These are phyloP conservation scores for Cariama cristata DNA, from an alignment of 2,113 vertebrate species.

Conservation along the genomic window DNA sequence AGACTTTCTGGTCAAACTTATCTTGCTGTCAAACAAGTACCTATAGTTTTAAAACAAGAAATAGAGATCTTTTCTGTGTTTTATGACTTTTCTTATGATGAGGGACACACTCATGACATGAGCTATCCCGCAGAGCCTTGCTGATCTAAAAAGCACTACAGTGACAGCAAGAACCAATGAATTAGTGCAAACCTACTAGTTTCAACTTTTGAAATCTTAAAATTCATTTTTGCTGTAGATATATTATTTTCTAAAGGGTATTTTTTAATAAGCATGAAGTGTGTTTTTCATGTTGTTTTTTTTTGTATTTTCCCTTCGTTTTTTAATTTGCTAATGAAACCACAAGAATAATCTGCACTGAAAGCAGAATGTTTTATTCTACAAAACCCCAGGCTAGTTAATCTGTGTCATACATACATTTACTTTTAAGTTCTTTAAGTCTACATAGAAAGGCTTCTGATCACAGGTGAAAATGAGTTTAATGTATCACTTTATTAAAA, in stretches of 20 bases:
- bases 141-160: not conserved
- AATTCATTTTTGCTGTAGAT: not conserved
- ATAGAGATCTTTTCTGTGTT: not conserved
- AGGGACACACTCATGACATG: not conserved
- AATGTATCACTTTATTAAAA: not conserved
- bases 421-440: not conserved
- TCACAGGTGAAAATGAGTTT: not conserved
- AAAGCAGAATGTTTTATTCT: not conserved
- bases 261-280: not conserved
- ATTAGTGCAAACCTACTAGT: not conserved
- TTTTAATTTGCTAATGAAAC: not conserved
- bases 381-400: not conserved
- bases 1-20: constrained; percentile 21
- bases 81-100: not conserved
- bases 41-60: constrained; percentile 7
- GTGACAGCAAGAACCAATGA: not conserved
- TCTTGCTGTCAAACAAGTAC: not conserved
- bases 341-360: not conserved
- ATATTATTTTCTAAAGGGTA: not conserved
- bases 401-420: not conserved
- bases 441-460: not conserved
- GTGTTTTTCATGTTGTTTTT: not conserved
- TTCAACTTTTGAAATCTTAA: not conserved
- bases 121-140: not conserved
- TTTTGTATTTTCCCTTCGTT: not conserved